Base-by-base conservation (phyloP, 2,113 vertebrate species). In the Silurus meridionalis region DNA sequence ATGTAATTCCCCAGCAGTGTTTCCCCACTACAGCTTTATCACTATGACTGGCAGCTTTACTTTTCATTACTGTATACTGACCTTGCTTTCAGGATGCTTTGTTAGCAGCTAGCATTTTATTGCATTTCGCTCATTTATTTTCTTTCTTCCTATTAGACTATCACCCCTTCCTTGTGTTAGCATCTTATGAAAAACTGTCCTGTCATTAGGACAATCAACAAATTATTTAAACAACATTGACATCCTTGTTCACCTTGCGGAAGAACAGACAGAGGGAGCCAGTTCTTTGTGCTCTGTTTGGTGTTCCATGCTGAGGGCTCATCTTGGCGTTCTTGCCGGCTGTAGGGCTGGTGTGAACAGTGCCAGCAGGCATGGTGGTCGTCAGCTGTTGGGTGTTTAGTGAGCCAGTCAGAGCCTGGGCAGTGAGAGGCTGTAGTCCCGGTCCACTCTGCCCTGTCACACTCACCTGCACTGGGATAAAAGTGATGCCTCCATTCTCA, bases 261-360 rank as follows among this genome's bases (percentile, higher is more conserved):
- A 98, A 99, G 92, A 99, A 99, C 37, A 99, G 94, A 0, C 97
- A 97, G 85, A 99, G 93, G 0, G 98, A 99, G 0, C 98, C 97
- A 0, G 97, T 98, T 90, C 93, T 96, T 80, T 94, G 96, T 0
- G 97, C 97, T 78, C 93, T 96, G 58, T 90, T 91, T 23, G 52
- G 23, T 78, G 86, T 86, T 77, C 80, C 86, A 74, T 85, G 86
- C 25, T 83, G 86, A 83, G 84, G 57, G 80, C 28, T 88, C 0
- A 96, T 94, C 92, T 96, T 96, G 48, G 94, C 94, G 0, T 95
- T 95, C 89, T 96, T 96, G 0, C 95, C 94, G 2, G 96, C 92
- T 17, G 95, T 93, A 0, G 95, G 86, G 67, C 55, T 91, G 94
- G 55, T 86, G 63, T 91, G 91, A 37, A 96, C 91, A 58, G 93